Base-by-base conservation (phyloP, 2,888 invertebrate genomes). In the Habrosyne pyritoides region DNA sequence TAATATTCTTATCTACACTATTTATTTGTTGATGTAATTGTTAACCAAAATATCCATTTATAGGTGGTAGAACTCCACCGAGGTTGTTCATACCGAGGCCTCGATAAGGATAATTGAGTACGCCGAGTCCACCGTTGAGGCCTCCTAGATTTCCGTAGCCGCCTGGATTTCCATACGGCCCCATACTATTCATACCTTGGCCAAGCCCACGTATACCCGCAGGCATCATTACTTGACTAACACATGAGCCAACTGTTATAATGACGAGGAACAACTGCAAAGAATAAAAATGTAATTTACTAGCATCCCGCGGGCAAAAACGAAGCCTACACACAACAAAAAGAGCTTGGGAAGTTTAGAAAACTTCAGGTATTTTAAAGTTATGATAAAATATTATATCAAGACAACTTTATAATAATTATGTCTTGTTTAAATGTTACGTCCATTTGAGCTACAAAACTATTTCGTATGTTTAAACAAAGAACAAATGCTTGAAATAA, bases 101-200 rank as follows among this genome's bases (percentile, higher is more conserved):
- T 18, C 42, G 42, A 42, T 42, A 42, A 8, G 42, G 42, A 18
- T 42, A 42, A 42, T 42, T 42, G 42, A 42, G 42, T 14, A 14
- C 42, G 18, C 42, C 18, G 2, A 42, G 18, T 18, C 42, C 36
- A 12, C 36, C 42, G 18, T 42, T 42, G 7, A 42, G 42, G 18
- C 42, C 42, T 18, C 42, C 42, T 2, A 42, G 42, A 8, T 14
- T 14, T n/a, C 42, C 18, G 18, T 42, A 42, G 42, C 42, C 42
- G 42, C 42, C 42, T 18, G n/a, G 42, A n/a, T 42, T 42, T 18
- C 42, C 42, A 42, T 42, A 42, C n/a, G 42, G n/a, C 42, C 14
- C 42, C 2, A 18, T 6, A 14, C 8, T 7, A 7, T 18, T 18
- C 42, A 42, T 42, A 42, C 42, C 2, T 8, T 18, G 42, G 42